phyloP scores from a whole-genome alignment of 2,888 invertebrate species.

The Cephus sareptanus region DNA sequence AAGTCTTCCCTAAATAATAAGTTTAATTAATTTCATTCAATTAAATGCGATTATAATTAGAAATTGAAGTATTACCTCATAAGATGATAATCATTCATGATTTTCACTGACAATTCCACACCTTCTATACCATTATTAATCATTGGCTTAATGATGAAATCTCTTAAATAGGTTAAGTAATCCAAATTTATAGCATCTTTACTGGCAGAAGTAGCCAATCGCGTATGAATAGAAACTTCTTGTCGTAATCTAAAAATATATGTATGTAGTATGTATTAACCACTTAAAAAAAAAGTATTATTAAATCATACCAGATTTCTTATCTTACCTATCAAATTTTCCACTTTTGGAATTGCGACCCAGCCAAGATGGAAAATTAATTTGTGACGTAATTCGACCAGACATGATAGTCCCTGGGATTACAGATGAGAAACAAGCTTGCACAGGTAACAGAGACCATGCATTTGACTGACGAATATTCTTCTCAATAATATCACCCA shows the following conservation, averaged over 20 bases:
- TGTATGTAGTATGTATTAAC: not conserved
- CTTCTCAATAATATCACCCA: conserved; percentile 87
- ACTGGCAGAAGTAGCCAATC: conserved; percentile 67
- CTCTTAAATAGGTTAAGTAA: conserved; percentile 83
- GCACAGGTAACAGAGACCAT: conserved; percentile 89
- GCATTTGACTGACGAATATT: conserved; percentile 82
- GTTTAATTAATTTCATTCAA: not conserved
- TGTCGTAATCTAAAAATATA: conserved; percentile 47
- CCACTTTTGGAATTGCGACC: conserved; percentile 90
- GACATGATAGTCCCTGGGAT: conserved; percentile 88
- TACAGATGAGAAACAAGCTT: conserved; percentile 92
- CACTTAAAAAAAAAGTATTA: not conserved
- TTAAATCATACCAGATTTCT: conserved; percentile 3
- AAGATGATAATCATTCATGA: conserved; percentile 87
- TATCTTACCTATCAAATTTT: conserved; percentile 81
- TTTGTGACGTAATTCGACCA: conserved; percentile 82
- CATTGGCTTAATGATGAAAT: conserved; percentile 82
- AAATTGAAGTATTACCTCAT: conserved; percentile 62
- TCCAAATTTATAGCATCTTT: conserved; percentile 87
- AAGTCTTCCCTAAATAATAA: conserved; percentile 80
- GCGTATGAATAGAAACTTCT: conserved; percentile 57
- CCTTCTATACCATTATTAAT: conserved; percentile 78
- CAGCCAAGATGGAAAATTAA: conserved; percentile 95
- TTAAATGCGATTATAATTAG: not conserved
- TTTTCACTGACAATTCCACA: conserved; percentile 75